These are phyloP conservation scores for Laterallus jamaicensis DNA, from an alignment of 2,113 vertebrate genomes.

Conservation along the genomic window DNA sequence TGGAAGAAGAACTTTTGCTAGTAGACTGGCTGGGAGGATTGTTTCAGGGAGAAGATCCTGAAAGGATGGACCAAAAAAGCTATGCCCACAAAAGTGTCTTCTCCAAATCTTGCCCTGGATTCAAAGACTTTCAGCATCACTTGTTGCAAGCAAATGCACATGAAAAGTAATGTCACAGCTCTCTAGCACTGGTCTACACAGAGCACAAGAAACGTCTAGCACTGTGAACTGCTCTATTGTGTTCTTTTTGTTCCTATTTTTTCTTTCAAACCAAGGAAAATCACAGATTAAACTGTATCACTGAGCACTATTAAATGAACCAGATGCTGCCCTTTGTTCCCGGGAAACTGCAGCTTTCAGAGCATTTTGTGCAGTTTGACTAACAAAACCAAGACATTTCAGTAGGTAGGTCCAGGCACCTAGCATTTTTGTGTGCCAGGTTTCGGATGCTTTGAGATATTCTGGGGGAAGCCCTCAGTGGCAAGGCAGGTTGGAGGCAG, in stretches of 20 bases:
- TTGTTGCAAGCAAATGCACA: not conserved
- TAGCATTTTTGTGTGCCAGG: not conserved
- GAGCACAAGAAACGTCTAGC: rapidly evolving
- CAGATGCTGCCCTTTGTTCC: not conserved
- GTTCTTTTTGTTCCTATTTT: not conserved
- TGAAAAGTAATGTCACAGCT: not conserved
- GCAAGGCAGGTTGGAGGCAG: not conserved
- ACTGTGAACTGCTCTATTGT: not conserved
- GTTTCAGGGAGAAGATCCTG: not conserved
- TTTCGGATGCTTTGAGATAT: not conserved
- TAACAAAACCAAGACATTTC: not conserved
- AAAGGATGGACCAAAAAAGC: not conserved
- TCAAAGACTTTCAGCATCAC: not conserved
- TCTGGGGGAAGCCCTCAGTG: not conserved
- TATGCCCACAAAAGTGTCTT: not conserved
- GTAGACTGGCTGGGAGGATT: not conserved
- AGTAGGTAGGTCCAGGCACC: not conserved
- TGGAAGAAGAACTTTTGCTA: not conserved
- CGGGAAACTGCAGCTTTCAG: not conserved
- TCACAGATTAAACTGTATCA: not conserved
- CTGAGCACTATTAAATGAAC: not conserved
- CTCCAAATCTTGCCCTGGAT: not conserved
- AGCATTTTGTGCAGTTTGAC: not conserved
- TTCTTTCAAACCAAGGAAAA: not conserved
- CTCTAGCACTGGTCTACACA: not conserved